Base-by-base conservation (phyloP, 2,888 invertebrate species). In the Callyntrura guangdongensis region DNA sequence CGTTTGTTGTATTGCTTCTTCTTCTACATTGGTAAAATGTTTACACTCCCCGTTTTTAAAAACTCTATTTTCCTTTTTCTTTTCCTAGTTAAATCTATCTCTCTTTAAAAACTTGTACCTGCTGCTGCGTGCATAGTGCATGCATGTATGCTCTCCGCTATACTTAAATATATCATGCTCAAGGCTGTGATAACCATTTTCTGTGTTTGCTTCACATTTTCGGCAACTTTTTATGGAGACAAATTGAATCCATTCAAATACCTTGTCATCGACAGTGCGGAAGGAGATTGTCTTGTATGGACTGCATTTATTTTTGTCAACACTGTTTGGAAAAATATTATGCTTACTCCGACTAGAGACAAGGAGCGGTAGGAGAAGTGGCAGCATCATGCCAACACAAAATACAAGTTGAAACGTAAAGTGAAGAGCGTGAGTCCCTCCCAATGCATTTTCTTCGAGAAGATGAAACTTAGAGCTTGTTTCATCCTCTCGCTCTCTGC, bases 251-350 rank as follows among this genome's bases (percentile, higher is more conserved):
- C 89, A 89, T 89, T 89, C 83, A 83, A 89, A 89, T 89, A 89
- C 89, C 89, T 89, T 89, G 89, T 89, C 89, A 89, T 89, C 89
- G 74, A 74, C 89, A 89, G 89, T 83, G 89, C 89, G 83, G 89
- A 89, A 89, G 89, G 69, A 83, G 83, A 82, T 89, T 89, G 83
- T 89, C 83, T 89, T 89, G 74, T 89, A 89, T 89, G 89, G 89
- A 89, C 89, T 89, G 89, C 89, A 89, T 89, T 89, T 89, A 89
- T 89, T 89, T 89, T 89, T 89, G 89, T 89, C 89, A 89, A 83
- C 82, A 83, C 89, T 82, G 17, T 74, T 83, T 61, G 89, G 72
- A 69, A 89, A 89, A 89, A 74, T 83, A 83, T 83, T 89, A 83
- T 89, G 61, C 74, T 83, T 72, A 74, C 74, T 72, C 74, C 61